Evolutionary conservation across 2,888 invertebrate genomes (phyloP), one percentile per base, ranked within the genome.

Genomic region (Corythucha ciliata): DNA sequence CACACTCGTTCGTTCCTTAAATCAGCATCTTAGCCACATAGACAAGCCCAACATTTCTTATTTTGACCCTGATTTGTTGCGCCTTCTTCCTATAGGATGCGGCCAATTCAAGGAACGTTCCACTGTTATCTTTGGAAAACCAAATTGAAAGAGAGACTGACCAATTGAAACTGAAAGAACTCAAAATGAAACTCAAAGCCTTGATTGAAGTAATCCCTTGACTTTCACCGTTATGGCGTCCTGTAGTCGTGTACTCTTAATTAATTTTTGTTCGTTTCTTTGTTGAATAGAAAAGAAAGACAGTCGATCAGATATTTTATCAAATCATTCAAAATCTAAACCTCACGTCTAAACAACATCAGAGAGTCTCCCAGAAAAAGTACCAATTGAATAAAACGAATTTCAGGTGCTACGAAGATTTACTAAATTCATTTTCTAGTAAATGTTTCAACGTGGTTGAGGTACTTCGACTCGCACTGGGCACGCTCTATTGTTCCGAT

Each of bases 101-200:
- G 27, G 68, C 71, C 5, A 61, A 64, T 7, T 66, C 67, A 29
- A 66, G 64, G 39, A 69, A 72, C 58, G 71, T 71, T 2, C 68
- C 68, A 4, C 52, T 70, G 26, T 65, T 63, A 25, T 65, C 70
- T 39, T 61, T 70, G 18, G 60, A 66, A 41, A 60, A 63, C 26
- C 64, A 66, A 55, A 57, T 69, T 51, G 57, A 60, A 22, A 39
- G 45, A 18, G 63, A 66, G 16, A 54, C 53, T 33, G 61, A 61
- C 36, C 57, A 58, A 6, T 58, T 61, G 26, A 51, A 36, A 26
- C 42, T 22, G 24, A 52, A 21, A 48, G 58, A 63, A 53, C 48
- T 65, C 18, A 56, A 62, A 56, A 56, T 53, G 45, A 55, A 64
- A 49, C 57, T 66, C 22, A 60, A 58, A 29, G 59, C 60, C 24